These are phyloP conservation scores for Chlorodrepanis virens DNA, from an alignment of 2,113 vertebrate species.

Conservation along the genomic window DNA sequence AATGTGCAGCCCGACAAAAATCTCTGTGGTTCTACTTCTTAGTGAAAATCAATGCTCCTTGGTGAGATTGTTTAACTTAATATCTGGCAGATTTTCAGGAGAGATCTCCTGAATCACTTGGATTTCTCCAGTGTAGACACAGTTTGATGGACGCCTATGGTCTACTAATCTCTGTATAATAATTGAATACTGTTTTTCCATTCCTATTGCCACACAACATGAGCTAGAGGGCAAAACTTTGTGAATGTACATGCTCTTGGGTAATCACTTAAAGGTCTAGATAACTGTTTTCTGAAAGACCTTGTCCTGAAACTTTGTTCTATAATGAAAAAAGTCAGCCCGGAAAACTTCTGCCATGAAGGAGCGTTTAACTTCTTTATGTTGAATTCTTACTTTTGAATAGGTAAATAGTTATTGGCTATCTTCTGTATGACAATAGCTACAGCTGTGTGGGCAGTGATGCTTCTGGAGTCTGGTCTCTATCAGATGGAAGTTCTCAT, in stretches of 20 bases:
- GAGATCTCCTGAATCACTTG: not conserved
- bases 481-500: not conserved
- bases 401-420: not conserved
- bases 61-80: not conserved
- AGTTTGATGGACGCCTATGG: not conserved
- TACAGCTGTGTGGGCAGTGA: not conserved
- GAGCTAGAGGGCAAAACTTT: not conserved
- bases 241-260: not conserved
- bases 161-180: not conserved
- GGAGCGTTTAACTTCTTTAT: not conserved
- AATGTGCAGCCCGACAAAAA: not conserved
- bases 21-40: not conserved
- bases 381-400: not conserved
- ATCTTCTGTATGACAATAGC: not conserved
- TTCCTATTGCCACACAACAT: not conserved
- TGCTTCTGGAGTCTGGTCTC: not conserved
- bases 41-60: not conserved
- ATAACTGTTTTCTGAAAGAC: not conserved
- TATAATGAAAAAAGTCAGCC: not conserved
- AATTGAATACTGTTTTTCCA: not conserved
- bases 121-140: not conserved
- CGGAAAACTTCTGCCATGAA: not conserved
- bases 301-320: not conserved
- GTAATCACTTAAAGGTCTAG: not conserved
- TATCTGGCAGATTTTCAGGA: not conserved